Evolutionary conservation across 2,888 invertebrate species (phyloP).

Genomic region (Tetramorium bicarinatum): DNA sequence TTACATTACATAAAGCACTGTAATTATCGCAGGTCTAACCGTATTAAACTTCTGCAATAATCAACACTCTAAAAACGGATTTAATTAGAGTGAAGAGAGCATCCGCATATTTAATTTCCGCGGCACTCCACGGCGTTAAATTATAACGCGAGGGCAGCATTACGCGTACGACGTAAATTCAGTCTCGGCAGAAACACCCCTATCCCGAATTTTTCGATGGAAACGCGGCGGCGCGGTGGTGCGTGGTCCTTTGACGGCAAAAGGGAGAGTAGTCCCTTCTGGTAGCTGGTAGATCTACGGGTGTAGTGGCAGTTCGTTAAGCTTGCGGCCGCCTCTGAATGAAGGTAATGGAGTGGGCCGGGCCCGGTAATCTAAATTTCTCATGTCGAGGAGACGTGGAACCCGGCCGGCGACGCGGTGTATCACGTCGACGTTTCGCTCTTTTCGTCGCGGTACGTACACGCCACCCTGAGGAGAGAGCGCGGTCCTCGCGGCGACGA

Average conservation of each 20-base stretch:
- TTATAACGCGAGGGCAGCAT: constrained; percentile 37
- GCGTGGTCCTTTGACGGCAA: constrained; percentile 62
- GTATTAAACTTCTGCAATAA: constrained; percentile 8
- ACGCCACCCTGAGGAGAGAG: constrained; percentile 25
- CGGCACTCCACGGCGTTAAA: constrained; percentile 9
- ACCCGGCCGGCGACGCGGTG: constrained; percentile 42
- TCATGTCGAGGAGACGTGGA: constrained; percentile 68
- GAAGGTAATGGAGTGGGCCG: constrained; percentile 74
- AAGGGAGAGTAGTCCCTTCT: constrained; percentile 64
- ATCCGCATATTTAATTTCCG: constrained; percentile 24
- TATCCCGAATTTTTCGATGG: constrained; percentile 60
- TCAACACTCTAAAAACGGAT: constrained; percentile 19
- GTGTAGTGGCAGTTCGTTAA: constrained; percentile 75
- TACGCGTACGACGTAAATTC: constrained; percentile 34
- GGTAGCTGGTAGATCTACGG: constrained; percentile 59
- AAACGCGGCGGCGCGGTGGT: constrained; percentile 19
- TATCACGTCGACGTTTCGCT: constrained; percentile 13
- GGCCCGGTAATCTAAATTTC: constrained; percentile 78
- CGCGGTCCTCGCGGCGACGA: constrained; percentile 20
- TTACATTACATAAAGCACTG: neutral
- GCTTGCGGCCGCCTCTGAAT: constrained; percentile 71
- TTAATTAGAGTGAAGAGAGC: constrained; percentile 31
- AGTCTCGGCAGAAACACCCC: constrained; percentile 7
- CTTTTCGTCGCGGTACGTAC: neutral
- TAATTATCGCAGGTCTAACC: neutral